phyloP scores from a whole-genome alignment of 1,140 invertebrate genomes.

The Hylaeus volcanicus region DNA sequence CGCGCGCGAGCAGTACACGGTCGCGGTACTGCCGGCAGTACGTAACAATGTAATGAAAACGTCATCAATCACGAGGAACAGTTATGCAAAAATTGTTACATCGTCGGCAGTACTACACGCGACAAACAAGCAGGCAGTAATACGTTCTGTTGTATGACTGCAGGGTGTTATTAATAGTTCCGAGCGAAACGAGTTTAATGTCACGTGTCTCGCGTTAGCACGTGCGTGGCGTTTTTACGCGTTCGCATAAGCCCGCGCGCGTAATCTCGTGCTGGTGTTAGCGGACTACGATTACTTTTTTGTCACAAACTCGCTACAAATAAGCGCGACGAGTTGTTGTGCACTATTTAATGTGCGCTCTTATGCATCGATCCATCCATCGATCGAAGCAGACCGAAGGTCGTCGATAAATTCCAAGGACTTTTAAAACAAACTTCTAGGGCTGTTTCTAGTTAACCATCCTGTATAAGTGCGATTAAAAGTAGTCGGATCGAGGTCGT shows the following conservation, averaged over 20 bases:
- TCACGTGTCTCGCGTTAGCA: conserved; percentile 43
- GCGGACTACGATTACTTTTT: conserved; percentile 29
- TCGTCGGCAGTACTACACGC: background rate
- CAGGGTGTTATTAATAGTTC: conserved; percentile 42
- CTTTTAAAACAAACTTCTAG: too few relatives aligned
- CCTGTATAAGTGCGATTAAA: too few relatives aligned
- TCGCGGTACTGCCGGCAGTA: too few relatives aligned
- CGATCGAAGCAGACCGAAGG: too few relatives aligned
- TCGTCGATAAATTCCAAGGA: background rate
- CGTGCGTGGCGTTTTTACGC: conserved; percentile 38
- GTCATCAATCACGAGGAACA: background rate
- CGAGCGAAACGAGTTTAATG: conserved; percentile 50
- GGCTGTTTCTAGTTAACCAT: too few relatives aligned
- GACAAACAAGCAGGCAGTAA: conserved; percentile 13
- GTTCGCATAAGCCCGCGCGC: background rate
- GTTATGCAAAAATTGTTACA: conserved; percentile 34
- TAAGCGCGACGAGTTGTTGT: background rate
- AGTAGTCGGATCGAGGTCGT: too few relatives aligned
- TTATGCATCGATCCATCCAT: too few relatives aligned
- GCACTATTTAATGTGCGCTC: background rate
- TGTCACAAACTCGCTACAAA: conserved; percentile 9
- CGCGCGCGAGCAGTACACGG: too few relatives aligned
- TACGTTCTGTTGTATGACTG: conserved; percentile 29
- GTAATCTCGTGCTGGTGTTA: conserved; percentile 20
- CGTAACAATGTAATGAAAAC: background rate